Percentiles rank a stretch among this genome's conserved stretches.
Evolutionary conservation across 2,888 invertebrate genomes (phyloP).

Genomic region (Tipula unca): DNA sequence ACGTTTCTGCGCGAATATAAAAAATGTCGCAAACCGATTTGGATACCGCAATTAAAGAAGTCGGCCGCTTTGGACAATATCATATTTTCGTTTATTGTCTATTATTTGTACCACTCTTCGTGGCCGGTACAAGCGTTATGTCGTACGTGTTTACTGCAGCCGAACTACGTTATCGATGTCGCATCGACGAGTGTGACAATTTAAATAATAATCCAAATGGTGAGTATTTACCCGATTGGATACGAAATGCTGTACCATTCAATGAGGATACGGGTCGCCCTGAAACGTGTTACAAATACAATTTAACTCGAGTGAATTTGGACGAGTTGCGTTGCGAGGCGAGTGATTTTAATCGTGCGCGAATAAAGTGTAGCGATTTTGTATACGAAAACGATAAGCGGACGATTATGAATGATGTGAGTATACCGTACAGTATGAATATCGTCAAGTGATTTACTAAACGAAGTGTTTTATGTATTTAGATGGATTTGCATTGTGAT

Average conservation of each 20-base stretch:
- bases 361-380: background rate
- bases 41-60: background rate
- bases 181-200: background rate
- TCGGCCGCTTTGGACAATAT: background rate
- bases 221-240: background rate
- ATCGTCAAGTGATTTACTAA: background rate
- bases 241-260: background rate
- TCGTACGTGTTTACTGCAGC: background rate
- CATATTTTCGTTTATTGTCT: background rate
- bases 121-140: background rate
- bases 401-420: background rate
- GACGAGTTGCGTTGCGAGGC: background rate
- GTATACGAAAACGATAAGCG: background rate
- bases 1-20: too few species aligned
- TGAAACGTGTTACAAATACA: background rate
- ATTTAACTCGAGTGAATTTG: background rate
- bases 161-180: background rate
- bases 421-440: background rate
- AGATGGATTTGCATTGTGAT: background rate
- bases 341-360: background rate
- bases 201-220: background rate
- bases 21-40: background rate
- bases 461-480: background rate
- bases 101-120: background rate
- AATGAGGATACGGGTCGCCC: slow-evolving; percentile 29